Percentiles rank a stretch among this genome's conserved stretches.
Evolutionary conservation across 2,113 vertebrate species (phyloP).

Genomic region (Rhinogobius similis): DNA sequence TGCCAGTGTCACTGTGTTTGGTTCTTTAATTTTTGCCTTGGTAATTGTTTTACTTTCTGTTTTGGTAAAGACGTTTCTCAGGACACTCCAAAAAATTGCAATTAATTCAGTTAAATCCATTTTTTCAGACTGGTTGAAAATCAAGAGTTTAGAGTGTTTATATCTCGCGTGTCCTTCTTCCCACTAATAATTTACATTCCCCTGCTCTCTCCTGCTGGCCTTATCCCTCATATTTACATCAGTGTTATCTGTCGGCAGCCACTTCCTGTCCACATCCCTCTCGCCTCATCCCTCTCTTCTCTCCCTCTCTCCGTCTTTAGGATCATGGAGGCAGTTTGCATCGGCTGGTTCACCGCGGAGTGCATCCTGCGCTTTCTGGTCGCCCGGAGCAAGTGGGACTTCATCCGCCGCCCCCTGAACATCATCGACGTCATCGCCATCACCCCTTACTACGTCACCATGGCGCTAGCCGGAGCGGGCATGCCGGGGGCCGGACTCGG

Average conservation of each 20-base stretch:
- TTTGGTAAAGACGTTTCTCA: no score
- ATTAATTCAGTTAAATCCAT: no score
- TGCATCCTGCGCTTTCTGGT: slow-evolving; percentile 96
- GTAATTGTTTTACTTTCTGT: no score
- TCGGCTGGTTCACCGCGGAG: slow-evolving; percentile 98
- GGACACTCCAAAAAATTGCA: no score
- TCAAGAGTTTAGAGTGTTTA: no score
- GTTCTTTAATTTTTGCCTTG: no score
- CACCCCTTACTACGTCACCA: slow-evolving; percentile 90
- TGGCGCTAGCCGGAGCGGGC: slow-evolving; percentile 87
- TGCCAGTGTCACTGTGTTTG: no score
- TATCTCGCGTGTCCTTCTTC: neutral
- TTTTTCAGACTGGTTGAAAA: no score
- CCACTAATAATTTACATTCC: slow-evolving; percentile 22
- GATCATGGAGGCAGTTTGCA: slow-evolving; percentile 98
- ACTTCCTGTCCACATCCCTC: slow-evolving; percentile 58
- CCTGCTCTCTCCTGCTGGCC: slow-evolving; percentile 11
- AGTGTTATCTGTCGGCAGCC: slow-evolving; percentile 32
- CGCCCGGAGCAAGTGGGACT: slow-evolving; percentile 95
- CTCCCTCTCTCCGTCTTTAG: slow-evolving; percentile 65
- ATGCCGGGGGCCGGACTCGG: slow-evolving; percentile 93
- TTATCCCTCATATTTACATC: slow-evolving; percentile 25
- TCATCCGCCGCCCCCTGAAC: slow-evolving; percentile 95
- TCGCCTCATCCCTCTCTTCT: slow-evolving; percentile 27
- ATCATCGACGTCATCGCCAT: slow-evolving; percentile 97